Evolutionary conservation across 1,140 invertebrate genomes (phyloP).

Genomic region (fruit fly (Drosophila melanogaster)): DNA sequence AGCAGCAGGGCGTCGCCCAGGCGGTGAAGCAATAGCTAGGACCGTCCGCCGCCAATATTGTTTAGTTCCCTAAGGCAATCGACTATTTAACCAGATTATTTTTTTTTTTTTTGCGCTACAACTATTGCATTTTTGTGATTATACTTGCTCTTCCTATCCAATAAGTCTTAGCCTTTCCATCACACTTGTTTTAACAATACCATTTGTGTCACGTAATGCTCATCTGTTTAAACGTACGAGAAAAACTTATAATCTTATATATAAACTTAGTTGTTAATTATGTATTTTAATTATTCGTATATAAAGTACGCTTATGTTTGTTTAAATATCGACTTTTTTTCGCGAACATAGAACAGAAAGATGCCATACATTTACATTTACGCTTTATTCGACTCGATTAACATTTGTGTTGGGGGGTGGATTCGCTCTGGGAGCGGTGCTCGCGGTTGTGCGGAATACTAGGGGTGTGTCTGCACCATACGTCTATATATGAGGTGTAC

Average conservation of each 20-base stretch:
- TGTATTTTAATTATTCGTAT: constrained; percentile 44
- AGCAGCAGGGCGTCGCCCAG: constrained; percentile 63
- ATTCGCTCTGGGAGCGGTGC: constrained; percentile 9
- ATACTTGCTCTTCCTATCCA: constrained; percentile 6
- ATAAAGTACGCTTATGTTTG: constrained; percentile 45
- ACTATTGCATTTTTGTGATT: constrained; percentile 11
- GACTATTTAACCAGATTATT: constrained; percentile 4
- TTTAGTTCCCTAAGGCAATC: constrained; percentile 30
- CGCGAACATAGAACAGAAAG: too few species aligned
- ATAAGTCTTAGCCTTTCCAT: neutral
- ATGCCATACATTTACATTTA: constrained; percentile 30
- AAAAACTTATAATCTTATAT: constrained; percentile 6
- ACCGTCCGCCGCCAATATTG: constrained; percentile 12
- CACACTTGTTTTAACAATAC: neutral
- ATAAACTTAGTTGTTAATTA: constrained; percentile 44
- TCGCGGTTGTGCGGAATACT: neutral
- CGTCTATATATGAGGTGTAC: constrained; percentile 27
- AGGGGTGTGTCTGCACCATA: constrained; percentile 6
- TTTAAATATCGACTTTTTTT: constrained; percentile 1
- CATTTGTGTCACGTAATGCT: neutral
- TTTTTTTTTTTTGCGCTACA: neutral
- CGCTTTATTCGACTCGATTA: constrained; percentile 29
- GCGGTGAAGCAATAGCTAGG: constrained; percentile 53
- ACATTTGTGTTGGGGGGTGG: constrained; percentile 16
- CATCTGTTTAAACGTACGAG: constrained; percentile 3